Conservation (phyloP, 2,797 vertebrate genomes). For the Pseudotriccus pelzelni region DNA sequence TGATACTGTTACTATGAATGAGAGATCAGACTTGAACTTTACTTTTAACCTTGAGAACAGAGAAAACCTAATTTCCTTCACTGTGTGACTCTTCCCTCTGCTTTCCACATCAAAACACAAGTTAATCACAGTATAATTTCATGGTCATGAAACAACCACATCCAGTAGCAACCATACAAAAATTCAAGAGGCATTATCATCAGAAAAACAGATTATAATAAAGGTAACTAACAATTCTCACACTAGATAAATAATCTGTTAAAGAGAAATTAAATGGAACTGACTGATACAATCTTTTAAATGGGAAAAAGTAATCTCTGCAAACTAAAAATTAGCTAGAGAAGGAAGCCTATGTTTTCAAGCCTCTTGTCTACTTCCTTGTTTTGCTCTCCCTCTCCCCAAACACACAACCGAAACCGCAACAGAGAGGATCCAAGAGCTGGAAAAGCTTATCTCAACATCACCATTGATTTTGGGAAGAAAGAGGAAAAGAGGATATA, state of each 20-base stretch:
- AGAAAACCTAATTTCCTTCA: not conserved
- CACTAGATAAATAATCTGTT: not conserved
- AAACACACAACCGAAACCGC: not conserved
- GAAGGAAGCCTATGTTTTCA: too few relatives aligned
- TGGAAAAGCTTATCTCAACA: not conserved
- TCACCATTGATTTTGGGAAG: not conserved
- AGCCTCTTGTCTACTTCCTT: too few relatives aligned
- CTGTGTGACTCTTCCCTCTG: not conserved
- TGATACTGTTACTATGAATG: not conserved
- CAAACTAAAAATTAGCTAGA: not conserved
- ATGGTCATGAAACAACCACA: not conserved
- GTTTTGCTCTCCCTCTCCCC: not conserved
- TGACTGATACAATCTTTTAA: not conserved
- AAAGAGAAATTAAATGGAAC: not conserved
- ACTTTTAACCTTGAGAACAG: not conserved
- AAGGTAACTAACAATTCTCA: not conserved
- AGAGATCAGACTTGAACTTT: not conserved
- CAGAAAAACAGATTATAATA: not conserved
- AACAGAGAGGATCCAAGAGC: not conserved
- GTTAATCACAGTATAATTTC: not conserved
- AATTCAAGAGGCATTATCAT: not conserved
- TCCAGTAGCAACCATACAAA: not conserved
- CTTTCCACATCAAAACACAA: not conserved
- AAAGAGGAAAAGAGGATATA: not conserved
- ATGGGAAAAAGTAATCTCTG: not conserved